These are phyloP conservation scores for Deilephila elpenor DNA, from an alignment of 2,888 invertebrate species.

Conservation along the genomic window DNA sequence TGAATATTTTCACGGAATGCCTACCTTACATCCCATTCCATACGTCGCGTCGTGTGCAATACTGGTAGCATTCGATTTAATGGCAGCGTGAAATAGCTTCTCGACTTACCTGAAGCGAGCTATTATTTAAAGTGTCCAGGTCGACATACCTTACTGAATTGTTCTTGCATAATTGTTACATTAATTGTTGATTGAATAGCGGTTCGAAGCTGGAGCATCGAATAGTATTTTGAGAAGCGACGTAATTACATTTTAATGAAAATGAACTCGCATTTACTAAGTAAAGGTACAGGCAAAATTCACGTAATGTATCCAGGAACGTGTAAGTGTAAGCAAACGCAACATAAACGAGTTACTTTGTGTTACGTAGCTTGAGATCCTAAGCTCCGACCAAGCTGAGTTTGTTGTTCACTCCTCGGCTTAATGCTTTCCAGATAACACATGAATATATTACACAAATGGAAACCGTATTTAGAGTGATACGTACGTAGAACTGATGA, in stretches of 20 bases:
- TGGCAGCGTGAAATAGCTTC: slow-evolving; percentile 6
- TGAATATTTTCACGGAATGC: slow-evolving; percentile 1
- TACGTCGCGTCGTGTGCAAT: background rate
- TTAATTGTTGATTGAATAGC: background rate
- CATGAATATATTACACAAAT: slow-evolving; percentile 37
- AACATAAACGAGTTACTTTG: slow-evolving; percentile 28
- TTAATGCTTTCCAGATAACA: slow-evolving; percentile 42
- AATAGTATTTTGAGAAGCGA: background rate
- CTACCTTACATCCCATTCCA: slow-evolving; percentile 3
- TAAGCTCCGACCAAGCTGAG: slow-evolving; percentile 30
- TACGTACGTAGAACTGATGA: slow-evolving; percentile 26
- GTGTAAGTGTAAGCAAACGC: slow-evolving; percentile 22
- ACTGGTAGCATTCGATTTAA: slow-evolving; percentile 3
- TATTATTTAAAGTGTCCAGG: background rate
- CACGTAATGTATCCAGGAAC: slow-evolving; percentile 6
- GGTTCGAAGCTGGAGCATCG: background rate
- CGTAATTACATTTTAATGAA: slow-evolving; percentile 15
- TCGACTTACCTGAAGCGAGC: background rate
- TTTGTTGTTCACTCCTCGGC: slow-evolving; percentile 40
- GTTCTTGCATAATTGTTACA: background rate
- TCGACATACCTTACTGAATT: background rate
- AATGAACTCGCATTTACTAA: background rate
- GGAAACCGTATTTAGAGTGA: slow-evolving; percentile 30
- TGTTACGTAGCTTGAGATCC: slow-evolving; percentile 35
- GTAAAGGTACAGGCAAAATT: background rate